Evolutionary conservation across 1,140 invertebrate genomes (phyloP), one percentile per base, ranked within the genome.

Genomic region (Drosophila murphyi): DNA sequence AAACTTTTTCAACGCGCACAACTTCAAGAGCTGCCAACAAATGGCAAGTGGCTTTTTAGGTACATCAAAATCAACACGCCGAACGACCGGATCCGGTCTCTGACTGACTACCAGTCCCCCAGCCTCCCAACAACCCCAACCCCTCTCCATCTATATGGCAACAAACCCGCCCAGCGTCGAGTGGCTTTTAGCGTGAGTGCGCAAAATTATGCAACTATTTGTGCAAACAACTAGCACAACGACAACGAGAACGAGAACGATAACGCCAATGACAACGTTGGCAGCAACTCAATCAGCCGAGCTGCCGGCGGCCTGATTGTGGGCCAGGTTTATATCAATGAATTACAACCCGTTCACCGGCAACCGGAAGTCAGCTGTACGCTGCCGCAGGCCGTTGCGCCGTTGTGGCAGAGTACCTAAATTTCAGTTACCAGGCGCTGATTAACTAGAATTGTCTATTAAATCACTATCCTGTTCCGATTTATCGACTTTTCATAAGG

Each of bases 141-240:
- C 52, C 50, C 35, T 10, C 8, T n/a, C 3, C 32, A 54, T 29
- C 34, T 8, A 28, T 48, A 32, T 5, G 5, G 4, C 4, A 41
- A 52, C n/a, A 56, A 20, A 20, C 41, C 43, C 41, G 57, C 57
- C 8, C 10, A 28, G 52, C 52, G 59, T 48, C 54, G 72, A 86
- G 82, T 86, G 79, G 82, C 82, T 86, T 87, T 88, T 82, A 79
- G 72, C 64, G 50, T 57, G 70, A 64, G 60, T 48, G 76, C 76
- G 63, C 62, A 76, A 82, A 87, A 87, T 87, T 87, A 88, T 87
- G 82, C 80, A 87, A 87, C 82, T 87, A 88, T 88, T 87, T 76
- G 72, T 87, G 68, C 79, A 76, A 79, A 80, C 79, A 79, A 85
- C 73, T 51, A 48, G 71, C 28, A 48, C 41, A 31, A 32, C 28